Percentiles rank a stretch among this genome's conserved stretches.
phyloP scores from a whole-genome alignment of 92 coral and sea anemone species.

The Epizoanthus ramosus region DNA sequence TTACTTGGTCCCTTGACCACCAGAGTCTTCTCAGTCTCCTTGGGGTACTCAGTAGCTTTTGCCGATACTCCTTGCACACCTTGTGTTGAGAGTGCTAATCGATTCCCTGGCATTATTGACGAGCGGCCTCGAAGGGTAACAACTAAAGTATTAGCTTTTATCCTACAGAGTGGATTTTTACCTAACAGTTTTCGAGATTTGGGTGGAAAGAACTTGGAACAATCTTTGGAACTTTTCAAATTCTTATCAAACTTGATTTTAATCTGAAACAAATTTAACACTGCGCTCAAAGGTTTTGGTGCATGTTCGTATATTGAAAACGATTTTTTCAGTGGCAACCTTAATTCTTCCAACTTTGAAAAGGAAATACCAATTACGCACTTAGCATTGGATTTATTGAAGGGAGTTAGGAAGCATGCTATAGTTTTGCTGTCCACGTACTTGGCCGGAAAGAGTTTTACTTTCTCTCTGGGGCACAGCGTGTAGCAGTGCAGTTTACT shows the following conservation, averaged over 20 bases:
- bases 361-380: background rate
- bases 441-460: background rate
- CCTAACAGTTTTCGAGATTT: background rate
- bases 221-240: background rate
- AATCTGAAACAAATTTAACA: background rate
- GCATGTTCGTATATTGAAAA: slow-evolving; percentile 1
- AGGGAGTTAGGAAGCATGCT: background rate
- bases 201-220: background rate
- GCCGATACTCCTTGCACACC: slow-evolving; percentile 1
- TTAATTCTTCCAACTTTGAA: background rate
- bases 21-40: background rate
- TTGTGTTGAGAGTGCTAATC: background rate
- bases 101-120: background rate
- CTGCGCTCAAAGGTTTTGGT: slow-evolving; percentile 11
- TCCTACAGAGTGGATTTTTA: background rate
- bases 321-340: background rate
- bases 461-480: background rate
- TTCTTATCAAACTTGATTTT: slow-evolving; percentile 1
- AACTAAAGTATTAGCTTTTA: background rate
- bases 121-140: background rate
- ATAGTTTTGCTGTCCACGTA: background rate
- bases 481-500: background rate
- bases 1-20: slow-evolving; percentile 8
- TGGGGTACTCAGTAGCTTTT: background rate
- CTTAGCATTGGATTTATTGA: background rate